Base-by-base conservation (phyloP, 2,113 vertebrate genomes). In the Lampris incognitus region DNA sequence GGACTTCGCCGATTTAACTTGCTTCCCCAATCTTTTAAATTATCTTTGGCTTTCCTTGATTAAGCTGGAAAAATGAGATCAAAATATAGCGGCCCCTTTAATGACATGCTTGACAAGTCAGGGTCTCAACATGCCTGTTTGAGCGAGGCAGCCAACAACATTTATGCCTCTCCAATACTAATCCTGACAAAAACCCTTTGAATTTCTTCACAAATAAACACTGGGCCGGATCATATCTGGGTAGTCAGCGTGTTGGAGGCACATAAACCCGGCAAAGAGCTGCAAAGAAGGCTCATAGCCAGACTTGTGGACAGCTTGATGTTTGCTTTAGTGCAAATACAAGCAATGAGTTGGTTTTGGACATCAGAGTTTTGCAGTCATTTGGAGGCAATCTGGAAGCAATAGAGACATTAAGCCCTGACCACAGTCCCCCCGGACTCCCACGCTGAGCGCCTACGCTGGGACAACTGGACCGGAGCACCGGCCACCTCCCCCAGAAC, bases 371-470 rank as follows among this genome's bases (percentile, higher is more conserved):
- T 78, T 38, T 82, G 46, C 44, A 40, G 41, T 68, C 48, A 83
- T 89, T 82, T 84, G 63, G 57, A 77, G 67, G 70, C 75, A 92
- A 93, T 93, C 92, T 94, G 92, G 92, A 94, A 93, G 89, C 81
- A 93, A 93, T 93, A 85, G 83, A 91, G 76, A 81, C 80, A 86
- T 89, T 89, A 90, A 84, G 56, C 82, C 81, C 81, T 89, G 90
- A 92, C 85, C 89, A 83, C 70, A 51, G 63, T 79, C 84, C 87
- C 84, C 87, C 78, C n/a, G 55, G 70, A 85, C 87, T 90, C 91
- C 73, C 75, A 88, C 78, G 65, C 85, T 83, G 72, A 73, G 84
- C 91, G 93, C 93, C 93, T 93, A 93, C 83, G 84, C 85, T 87
- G 87, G 75, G 81, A 88, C 72, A 89, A 89, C 87, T 87, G 87